Evolutionary conservation across 1,140 invertebrate species (phyloP).

Genomic region (Musca domestica): DNA sequence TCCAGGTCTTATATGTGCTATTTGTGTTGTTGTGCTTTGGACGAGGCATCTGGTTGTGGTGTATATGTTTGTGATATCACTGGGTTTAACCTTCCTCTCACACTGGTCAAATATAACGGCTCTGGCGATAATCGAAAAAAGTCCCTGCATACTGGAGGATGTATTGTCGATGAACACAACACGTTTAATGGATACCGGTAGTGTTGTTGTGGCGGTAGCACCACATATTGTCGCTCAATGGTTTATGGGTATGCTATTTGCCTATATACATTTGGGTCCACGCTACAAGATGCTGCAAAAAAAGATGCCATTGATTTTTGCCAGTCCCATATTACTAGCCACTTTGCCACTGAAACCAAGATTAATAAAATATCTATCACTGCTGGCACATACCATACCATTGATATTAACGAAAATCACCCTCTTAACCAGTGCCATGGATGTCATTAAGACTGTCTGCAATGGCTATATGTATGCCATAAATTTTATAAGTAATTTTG

Average conservation of each 20-base stretch:
- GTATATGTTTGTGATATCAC: constrained; percentile 79
- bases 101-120: constrained; percentile 80
- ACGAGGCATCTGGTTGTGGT: constrained; percentile 81
- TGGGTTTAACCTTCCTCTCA: constrained; percentile 78
- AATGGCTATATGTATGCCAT: constrained; percentile 68
- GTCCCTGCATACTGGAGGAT: constrained; percentile 65
- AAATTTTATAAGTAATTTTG: constrained; percentile 74
- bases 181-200: constrained; percentile 61
- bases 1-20: constrained; percentile 76
- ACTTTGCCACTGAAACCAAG: constrained; percentile 65
- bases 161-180: constrained; percentile 66
- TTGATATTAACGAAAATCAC: constrained; percentile 69
- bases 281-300: constrained; percentile 63
- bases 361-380: constrained; percentile 65
- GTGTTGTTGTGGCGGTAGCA: constrained; percentile 63
- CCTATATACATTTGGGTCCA: constrained; percentile 69
- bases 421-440: constrained; percentile 66
- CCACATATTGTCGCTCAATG: constrained; percentile 72
- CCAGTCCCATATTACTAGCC: constrained; percentile 68
- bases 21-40: constrained; percentile 79
- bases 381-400: constrained; percentile 67
- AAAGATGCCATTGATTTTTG: constrained; percentile 67
- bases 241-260: constrained; percentile 66
- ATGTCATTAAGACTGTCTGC: constrained; percentile 67
- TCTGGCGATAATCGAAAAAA: constrained; percentile 54